Conservation (phyloP, 2,797 vertebrate genomes). For the Anguilla anguilla region DNA sequence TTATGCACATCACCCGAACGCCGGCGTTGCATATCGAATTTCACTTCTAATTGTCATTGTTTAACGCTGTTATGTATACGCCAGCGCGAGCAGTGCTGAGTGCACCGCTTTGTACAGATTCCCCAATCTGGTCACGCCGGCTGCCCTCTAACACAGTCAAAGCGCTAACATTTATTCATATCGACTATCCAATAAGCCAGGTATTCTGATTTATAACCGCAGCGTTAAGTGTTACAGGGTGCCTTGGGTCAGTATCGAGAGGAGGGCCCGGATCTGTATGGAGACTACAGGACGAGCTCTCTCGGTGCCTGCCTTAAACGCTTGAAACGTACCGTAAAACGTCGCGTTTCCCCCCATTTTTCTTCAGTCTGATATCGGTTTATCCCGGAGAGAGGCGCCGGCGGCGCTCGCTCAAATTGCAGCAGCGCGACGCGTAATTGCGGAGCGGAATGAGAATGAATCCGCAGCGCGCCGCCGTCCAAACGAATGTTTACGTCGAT, state of each 20-base stretch:
- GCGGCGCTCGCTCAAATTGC: neutral
- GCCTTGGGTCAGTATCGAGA: neutral
- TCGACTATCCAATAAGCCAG: neutral
- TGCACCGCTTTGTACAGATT: neutral
- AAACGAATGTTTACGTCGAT: neutral
- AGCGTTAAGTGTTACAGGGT: neutral
- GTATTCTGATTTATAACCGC: neutral
- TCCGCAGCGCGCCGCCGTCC: neutral
- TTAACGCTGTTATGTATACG: neutral
- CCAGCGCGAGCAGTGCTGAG: neutral
- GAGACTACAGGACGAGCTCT: neutral
- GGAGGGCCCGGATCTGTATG: neutral
- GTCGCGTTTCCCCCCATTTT: neutral
- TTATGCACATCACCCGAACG: neutral
- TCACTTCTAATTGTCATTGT: neutral
- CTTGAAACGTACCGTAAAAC: neutral
- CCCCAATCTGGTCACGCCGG: neutral
- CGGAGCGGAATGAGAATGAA: neutral
- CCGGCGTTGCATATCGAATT: neutral
- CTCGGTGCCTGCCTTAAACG: neutral
- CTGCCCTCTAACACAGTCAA: neutral
- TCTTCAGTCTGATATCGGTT: neutral
- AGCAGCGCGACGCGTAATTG: neutral
- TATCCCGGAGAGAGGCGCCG: neutral
- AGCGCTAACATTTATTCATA: constrained; percentile 5